Percentiles rank a stretch among this genome's conserved stretches.
Evolutionary conservation across 2,113 vertebrate species (phyloP).

Genomic region (Pogonocichla stellata): DNA sequence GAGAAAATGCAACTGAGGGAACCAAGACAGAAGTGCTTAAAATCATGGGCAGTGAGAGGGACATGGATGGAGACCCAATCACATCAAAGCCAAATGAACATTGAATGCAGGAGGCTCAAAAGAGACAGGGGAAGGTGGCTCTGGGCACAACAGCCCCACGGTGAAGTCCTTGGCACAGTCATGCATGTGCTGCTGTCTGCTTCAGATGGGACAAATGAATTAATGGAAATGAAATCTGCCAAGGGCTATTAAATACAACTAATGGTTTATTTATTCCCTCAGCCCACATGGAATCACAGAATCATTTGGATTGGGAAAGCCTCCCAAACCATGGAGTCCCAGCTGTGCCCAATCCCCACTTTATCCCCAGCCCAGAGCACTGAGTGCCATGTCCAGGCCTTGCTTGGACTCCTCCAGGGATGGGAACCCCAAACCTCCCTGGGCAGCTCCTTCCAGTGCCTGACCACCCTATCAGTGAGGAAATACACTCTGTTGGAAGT

Average conservation of each 20-base stretch:
- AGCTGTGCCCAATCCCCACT: fast-evolving
- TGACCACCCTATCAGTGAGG: neutral
- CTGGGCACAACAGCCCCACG: neutral
- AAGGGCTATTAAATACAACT: neutral
- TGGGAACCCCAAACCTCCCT: neutral
- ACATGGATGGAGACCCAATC: neutral
- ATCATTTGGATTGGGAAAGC: neutral
- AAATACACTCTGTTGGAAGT: neutral
- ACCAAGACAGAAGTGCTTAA: neutral
- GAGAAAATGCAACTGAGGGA: neutral
- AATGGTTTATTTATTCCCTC: neutral
- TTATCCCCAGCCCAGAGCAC: neutral
- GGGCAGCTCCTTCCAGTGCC: neutral
- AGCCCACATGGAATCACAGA: neutral
- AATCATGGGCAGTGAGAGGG: neutral
- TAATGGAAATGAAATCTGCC: neutral
- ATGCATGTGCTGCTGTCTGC: neutral
- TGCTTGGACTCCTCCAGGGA: neutral
- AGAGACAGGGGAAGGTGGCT: neutral
- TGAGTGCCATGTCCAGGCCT: neutral
- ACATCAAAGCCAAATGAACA: neutral
- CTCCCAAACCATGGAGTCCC: neutral
- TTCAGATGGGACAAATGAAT: neutral
- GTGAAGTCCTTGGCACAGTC: neutral
- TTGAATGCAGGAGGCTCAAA: neutral